Evolutionary conservation across 2,797 vertebrate genomes (phyloP).

Genomic region (Columba guinea): DNA sequence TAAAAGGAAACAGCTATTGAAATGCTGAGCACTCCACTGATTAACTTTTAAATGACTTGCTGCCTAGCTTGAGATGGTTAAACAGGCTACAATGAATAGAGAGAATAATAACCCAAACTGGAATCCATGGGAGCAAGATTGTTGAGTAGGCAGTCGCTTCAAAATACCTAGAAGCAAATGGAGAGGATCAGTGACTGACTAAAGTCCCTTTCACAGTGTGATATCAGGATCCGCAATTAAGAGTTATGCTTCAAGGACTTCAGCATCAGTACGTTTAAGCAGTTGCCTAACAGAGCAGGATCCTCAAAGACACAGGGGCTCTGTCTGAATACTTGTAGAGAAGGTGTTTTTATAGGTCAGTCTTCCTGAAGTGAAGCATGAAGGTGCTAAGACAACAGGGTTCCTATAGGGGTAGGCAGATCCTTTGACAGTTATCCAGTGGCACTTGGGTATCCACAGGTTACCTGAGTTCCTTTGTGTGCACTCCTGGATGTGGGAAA

Average conservation of each 20-base stretch:
- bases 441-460: neutral
- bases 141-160: conserved; percentile 5
- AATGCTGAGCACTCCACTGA: conserved; percentile 62
- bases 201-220: conserved; percentile 27
- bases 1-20: conserved; percentile 53
- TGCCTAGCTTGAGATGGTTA: conserved; percentile 54
- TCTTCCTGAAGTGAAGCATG: neutral
- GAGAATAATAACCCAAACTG: conserved; percentile 41
- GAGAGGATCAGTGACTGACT: conserved; percentile 49
- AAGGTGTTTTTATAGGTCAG: neutral
- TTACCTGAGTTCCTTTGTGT: neutral
- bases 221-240: neutral
- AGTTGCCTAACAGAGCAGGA: neutral
- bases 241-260: neutral
- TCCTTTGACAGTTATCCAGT: neutral
- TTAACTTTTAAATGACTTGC: conserved; percentile 71
- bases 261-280: neutral
- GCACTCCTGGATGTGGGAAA: neutral
- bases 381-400: neutral
- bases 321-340: neutral
- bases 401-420: neutral
- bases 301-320: neutral
- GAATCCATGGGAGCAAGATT: conserved; percentile 49
- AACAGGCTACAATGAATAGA: conserved; percentile 44
- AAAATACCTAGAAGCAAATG: conserved; percentile 61